phyloP scores from a whole-genome alignment of 2,888 invertebrate genomes.

The Protonemura montana region DNA sequence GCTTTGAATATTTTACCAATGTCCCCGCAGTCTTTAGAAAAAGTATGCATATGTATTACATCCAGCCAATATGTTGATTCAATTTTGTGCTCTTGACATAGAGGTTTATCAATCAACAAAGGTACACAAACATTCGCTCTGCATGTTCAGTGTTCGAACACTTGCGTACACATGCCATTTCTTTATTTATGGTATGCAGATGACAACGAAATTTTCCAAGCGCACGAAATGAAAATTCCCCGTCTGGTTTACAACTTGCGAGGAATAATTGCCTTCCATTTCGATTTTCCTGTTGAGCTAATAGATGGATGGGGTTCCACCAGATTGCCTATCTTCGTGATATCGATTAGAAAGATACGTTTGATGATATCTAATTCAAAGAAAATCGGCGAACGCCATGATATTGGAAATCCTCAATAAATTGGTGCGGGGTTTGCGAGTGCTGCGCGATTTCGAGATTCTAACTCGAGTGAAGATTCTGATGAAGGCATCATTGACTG shows the following conservation, averaged over 20 bases:
- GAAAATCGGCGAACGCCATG: not conserved
- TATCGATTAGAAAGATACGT: not conserved
- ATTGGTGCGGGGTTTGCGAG: not conserved
- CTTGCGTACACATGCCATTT: not conserved
- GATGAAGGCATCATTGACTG: not conserved
- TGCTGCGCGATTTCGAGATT: not conserved
- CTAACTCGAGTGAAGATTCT: not conserved
- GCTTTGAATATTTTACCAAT: not conserved
- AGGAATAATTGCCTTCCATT: not conserved
- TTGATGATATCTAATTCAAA: not conserved
- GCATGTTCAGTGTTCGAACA: not conserved
- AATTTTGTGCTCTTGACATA: not conserved
- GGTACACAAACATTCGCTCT: not conserved
- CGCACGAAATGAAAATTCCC: not conserved
- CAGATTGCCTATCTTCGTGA: not conserved
- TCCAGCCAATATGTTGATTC: not conserved
- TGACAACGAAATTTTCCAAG: not conserved
- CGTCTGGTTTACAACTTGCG: not conserved
- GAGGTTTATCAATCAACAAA: not conserved
- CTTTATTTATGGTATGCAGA: not conserved
- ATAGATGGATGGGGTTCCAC: not conserved
- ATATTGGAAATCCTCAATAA: not conserved
- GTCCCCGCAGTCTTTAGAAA: not conserved
- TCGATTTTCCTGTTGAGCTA: not conserved
- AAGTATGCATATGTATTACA: not conserved